Percentiles rank a stretch among this genome's conserved stretches.
Conservation (phyloP, 2,888 invertebrate species). For the Taphrorychus bicolor region DNA sequence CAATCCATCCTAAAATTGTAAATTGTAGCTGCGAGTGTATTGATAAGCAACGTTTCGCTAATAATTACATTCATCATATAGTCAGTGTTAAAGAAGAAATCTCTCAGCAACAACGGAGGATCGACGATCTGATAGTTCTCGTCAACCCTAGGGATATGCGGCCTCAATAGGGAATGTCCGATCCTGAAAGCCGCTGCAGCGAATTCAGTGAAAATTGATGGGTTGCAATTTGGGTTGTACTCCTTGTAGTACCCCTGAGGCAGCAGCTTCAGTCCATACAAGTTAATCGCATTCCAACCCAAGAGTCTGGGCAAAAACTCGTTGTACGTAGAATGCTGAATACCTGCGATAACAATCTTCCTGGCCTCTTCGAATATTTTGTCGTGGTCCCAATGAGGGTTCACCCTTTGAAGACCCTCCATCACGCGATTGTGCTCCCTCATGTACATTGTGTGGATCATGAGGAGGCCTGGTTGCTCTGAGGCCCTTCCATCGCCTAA, state of each 20-base stretch:
- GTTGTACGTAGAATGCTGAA: slow-evolving; percentile 84
- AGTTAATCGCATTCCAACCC: slow-evolving; percentile 88
- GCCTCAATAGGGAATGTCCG: slow-evolving; percentile 86
- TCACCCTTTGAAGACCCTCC: slow-evolving; percentile 77
- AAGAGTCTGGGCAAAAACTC: slow-evolving; percentile 91
- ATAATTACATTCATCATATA: slow-evolving; percentile 75
- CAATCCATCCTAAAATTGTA: slow-evolving; percentile 71
- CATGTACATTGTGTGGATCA: slow-evolving; percentile 87
- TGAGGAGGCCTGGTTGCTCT: slow-evolving; percentile 89
- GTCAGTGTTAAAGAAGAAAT: slow-evolving; percentile 92
- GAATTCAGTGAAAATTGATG: slow-evolving; percentile 89
- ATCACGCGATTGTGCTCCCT: slow-evolving; percentile 90
- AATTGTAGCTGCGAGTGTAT: too few relatives aligned
- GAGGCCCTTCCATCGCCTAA: slow-evolving; percentile 85
- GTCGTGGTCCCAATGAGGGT: slow-evolving; percentile 90
- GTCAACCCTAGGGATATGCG: slow-evolving; percentile 84
- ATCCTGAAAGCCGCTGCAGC: slow-evolving; percentile 88
- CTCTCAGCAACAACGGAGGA: slow-evolving; percentile 82
- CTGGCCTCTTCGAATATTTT: slow-evolving; percentile 81
- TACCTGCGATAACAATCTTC: slow-evolving; percentile 77
- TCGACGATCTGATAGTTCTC: slow-evolving; percentile 81
- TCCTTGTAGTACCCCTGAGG: slow-evolving; percentile 77
- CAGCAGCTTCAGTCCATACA: slow-evolving; percentile 84
- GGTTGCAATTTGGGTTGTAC: slow-evolving; percentile 88
- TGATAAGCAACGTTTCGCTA: too few relatives aligned